Base-by-base conservation (phyloP, 1,140 invertebrate genomes). In the Choristoneura fumiferana region DNA sequence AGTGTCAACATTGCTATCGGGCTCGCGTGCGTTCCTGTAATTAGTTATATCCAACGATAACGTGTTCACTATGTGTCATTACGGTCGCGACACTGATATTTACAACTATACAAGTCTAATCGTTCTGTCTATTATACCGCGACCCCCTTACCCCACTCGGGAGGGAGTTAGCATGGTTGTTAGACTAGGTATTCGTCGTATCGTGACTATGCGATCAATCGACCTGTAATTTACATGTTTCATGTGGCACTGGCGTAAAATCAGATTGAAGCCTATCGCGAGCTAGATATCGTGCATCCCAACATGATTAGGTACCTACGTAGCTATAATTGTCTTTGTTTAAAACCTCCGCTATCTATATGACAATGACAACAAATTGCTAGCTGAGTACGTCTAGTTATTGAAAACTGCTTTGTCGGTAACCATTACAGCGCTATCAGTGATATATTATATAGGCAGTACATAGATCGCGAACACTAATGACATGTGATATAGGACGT, bases 11-110 rank as follows among this genome's bases (percentile, higher is more conserved):
- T 37, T 57, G 60, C 69, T 73, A 69, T 77, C 73, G 35, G 22
- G 18, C 52, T 60, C 60, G 76, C 76, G 73, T 81, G 78, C 65
- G 66, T 69, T 58, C 59, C 57, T 63, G 75, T 77, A 81, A 82
- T 84, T 82, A 84, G 79, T 76, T 70, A 76, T 68, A 71, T 49
- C 60, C 54, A 58, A 43, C 65, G 70, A 76, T 71, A 79, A 73
- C 60, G 64, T 54, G 60, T 62, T 60, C 56, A 52, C 54, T 62
- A 59, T 53, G 60, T 69, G 70, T 75, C 71, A 81, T 78, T 76
- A 78, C 60, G 56, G 63, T 62, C 63, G 58, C 67, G 55, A 69
- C 64, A 65, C 40, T 67, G 69, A 79, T 75, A 78, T 76, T 79
- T 74, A 69, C 43, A 49, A 49, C 43, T 49, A 29, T 49, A 49